These are phyloP conservation scores for Hylia prasina DNA, from an alignment of 2,113 vertebrate genomes.

Conservation along the genomic window DNA sequence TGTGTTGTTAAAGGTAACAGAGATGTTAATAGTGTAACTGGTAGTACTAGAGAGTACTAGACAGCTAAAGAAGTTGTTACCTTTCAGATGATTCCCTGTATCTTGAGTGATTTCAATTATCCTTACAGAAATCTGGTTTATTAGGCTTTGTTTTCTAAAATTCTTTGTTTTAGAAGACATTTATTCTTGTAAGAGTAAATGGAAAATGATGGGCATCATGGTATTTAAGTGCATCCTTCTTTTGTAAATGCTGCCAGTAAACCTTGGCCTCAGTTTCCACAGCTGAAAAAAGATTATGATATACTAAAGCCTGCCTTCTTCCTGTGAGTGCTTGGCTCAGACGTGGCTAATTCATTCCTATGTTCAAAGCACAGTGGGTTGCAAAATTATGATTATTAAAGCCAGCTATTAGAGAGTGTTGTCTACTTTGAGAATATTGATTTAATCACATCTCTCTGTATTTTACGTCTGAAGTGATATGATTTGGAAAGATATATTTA, in stretches of 20 bases:
- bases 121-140: neutral
- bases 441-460: neutral
- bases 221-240: neutral
- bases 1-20: neutral
- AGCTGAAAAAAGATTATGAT: neutral
- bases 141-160: neutral
- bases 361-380: constrained; percentile 3
- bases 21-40: neutral
- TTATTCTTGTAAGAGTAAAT: neutral
- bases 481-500: constrained; percentile 30
- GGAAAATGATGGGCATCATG: accelerated
- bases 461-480: constrained; percentile 23
- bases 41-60: neutral
- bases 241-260: neutral
- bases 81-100: neutral
- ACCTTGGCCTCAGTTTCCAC: neutral
- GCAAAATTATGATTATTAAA: constrained; percentile 34
- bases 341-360: neutral
- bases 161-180: neutral
- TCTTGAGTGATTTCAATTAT: neutral
- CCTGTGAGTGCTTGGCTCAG: neutral
- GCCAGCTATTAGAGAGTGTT: neutral
- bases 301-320: neutral
- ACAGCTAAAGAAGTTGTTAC: neutral
- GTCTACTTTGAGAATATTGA: constrained; percentile 28